These are phyloP conservation scores for Celastrina argiolus DNA, from an alignment of 2,888 invertebrate species.

Conservation along the genomic window DNA sequence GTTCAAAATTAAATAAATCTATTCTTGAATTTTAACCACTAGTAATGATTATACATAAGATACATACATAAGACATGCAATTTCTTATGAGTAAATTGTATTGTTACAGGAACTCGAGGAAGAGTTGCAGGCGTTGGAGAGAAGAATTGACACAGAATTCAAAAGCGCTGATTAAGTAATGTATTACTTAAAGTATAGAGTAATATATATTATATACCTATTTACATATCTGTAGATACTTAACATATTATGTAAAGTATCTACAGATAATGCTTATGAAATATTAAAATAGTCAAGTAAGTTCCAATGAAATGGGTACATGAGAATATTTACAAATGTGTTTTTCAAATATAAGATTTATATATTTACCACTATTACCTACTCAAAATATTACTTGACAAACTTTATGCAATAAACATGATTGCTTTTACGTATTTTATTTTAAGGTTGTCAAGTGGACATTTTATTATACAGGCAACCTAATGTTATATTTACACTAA, in stretches of 20 bases:
- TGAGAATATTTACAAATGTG: slow-evolving; percentile 14
- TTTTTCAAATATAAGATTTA: slow-evolving; percentile 5
- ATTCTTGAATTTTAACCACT: too few relatives aligned
- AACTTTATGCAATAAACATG: background rate
- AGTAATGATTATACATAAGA: too few relatives aligned
- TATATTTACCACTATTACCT: slow-evolving; percentile 19
- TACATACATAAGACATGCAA: too few relatives aligned
- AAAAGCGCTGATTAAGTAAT: slow-evolving; percentile 50
- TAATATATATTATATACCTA: slow-evolving; percentile 29
- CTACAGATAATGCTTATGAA: slow-evolving; percentile 18
- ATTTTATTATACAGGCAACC: too few relatives aligned
- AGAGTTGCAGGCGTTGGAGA: slow-evolving; percentile 57
- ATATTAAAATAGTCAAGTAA: slow-evolving; percentile 17
- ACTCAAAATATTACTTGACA: slow-evolving; percentile 1
- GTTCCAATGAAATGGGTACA: slow-evolving; percentile 11
- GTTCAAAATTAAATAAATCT: too few relatives aligned
- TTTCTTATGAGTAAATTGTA: background rate
- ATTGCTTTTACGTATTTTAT: background rate
- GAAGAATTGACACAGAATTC: slow-evolving; percentile 63
- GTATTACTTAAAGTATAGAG: slow-evolving; percentile 24
- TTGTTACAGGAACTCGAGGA: slow-evolving; percentile 57
- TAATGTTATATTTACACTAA: too few relatives aligned
- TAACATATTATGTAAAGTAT: slow-evolving; percentile 19
- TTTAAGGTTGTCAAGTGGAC: slow-evolving; percentile 4
- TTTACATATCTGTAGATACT: too few relatives aligned